Base-by-base conservation (phyloP, 1,140 invertebrate species). In the Zaprionus gabonicus region DNA sequence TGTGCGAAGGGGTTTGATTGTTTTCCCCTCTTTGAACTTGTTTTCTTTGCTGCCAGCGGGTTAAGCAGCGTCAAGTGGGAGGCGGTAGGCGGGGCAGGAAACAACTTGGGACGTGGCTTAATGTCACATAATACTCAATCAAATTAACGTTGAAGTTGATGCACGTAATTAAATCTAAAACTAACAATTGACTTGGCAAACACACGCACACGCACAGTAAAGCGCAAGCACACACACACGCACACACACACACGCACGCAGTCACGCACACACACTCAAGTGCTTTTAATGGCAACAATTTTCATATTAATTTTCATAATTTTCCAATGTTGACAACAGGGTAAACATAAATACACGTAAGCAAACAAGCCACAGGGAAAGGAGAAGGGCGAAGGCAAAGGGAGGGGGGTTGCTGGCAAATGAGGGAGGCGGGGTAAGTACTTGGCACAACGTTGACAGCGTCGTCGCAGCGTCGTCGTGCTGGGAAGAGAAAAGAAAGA, bases 281-380 rank as follows among this genome's bases (percentile, higher is more conserved):
- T 78, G 64, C 62, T 53, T 79, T 71, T 90, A 88, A 85, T 88
- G 81, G 82, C 81, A 76, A 82, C 85, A 90, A 88, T 88, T 88
- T 88, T 88, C 85, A 85, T 81, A 90, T 90, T 90, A 85, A 90
- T 90, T 90, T 90, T 90, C 86, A 90, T 90, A 90, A 90, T 90
- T 90, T 90, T 85, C 81, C 85, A 75, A 81, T 88, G 85, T 72
- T 84, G 85, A 88, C 85, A 88, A 80, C 85, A 80, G 56, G 63
- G 79, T 60, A 88, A 87, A 87, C 76, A 87, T 80, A 78, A 84
- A 87, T 90, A 90, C 81, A 87, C 78, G 75, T 73, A 44, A 49
- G 81, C 66, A 87, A 87, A 90, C 84, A 87, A 69, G 46, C 31
- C 55, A 57, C 27, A 56, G 68, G 49, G 41, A 44, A 51, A 10